A percentile compares a stretch with the other conserved stretches of the same genome.
These are phyloP conservation scores for Calameuta filiformis DNA, from an alignment of 2,888 invertebrate genomes.

Conservation along the genomic window DNA sequence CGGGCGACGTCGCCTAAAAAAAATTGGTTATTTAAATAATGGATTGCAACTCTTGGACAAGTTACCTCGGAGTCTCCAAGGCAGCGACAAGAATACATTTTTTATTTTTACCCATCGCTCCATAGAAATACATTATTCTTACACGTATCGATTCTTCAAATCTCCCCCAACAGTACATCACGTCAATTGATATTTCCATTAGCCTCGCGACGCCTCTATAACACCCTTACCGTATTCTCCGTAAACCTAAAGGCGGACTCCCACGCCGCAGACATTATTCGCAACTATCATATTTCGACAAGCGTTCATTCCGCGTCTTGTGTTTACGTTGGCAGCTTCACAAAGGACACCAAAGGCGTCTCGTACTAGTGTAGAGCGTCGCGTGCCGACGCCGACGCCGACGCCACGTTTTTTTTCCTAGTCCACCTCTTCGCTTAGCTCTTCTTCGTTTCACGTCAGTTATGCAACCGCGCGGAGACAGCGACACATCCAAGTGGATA, in stretches of 20 bases:
- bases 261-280: neutral
- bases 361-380: constrained; percentile 29
- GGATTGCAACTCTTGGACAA: neutral
- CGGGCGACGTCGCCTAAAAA: neutral
- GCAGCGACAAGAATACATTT: neutral
- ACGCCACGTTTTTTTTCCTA: constrained; percentile 7
- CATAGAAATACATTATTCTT: neutral
- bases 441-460: constrained; percentile 29
- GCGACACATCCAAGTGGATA: constrained; percentile 41
- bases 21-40: neutral
- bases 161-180: neutral
- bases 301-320: constrained; percentile 27
- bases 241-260: neutral
- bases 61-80: neutral
- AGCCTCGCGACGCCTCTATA: neutral
- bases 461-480: constrained; percentile 45
- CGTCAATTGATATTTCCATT: neutral
- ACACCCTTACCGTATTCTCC: neutral
- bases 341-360: constrained; percentile 18
- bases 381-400: constrained; percentile 31
- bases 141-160: neutral
- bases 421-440: constrained; percentile 13
- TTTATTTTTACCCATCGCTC: neutral
- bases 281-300: neutral
- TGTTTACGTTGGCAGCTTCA: constrained; percentile 21